Evolutionary conservation across 2,888 invertebrate genomes (phyloP).

Genomic region (Stegana nigrithorax): DNA sequence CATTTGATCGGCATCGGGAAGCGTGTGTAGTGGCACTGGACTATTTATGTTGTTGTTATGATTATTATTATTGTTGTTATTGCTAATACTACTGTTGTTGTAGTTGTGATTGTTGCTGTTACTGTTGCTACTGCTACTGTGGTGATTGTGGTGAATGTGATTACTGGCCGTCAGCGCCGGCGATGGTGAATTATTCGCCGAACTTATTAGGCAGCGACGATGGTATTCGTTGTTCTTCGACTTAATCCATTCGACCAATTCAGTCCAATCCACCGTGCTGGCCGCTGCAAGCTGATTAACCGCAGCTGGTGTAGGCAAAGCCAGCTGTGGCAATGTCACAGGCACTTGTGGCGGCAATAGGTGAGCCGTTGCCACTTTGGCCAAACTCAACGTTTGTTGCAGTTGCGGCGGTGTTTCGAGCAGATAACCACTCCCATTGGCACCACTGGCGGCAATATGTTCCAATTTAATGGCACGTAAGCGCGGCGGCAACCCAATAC

Average conservation of each 20-base stretch:
- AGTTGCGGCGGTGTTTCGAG: constrained; percentile 34
- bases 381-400: constrained; percentile 17
- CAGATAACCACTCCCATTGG: constrained; percentile 21
- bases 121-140: constrained; percentile 22
- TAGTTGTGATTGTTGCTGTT: constrained; percentile 17
- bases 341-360: background rate
- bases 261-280: constrained; percentile 52
- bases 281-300: background rate
- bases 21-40: constrained; percentile 17
- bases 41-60: constrained; percentile 11
- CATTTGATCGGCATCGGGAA: constrained; percentile 61
- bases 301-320: background rate
- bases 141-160: background rate
- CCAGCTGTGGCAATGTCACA: too few relatives aligned
- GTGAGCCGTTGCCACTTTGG: background rate
- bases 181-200: background rate
- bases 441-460: constrained; percentile 37
- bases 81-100: constrained; percentile 17
- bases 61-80: constrained; percentile 21
- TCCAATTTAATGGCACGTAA: constrained; percentile 50
- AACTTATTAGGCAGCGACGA: constrained; percentile 37
- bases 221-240: constrained; percentile 46
- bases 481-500: constrained; percentile 23
- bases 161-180: constrained; percentile 22
- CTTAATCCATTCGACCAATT: constrained; percentile 61